Conservation (phyloP, 2,888 invertebrate species). For the Eurytoma adleriae region DNA sequence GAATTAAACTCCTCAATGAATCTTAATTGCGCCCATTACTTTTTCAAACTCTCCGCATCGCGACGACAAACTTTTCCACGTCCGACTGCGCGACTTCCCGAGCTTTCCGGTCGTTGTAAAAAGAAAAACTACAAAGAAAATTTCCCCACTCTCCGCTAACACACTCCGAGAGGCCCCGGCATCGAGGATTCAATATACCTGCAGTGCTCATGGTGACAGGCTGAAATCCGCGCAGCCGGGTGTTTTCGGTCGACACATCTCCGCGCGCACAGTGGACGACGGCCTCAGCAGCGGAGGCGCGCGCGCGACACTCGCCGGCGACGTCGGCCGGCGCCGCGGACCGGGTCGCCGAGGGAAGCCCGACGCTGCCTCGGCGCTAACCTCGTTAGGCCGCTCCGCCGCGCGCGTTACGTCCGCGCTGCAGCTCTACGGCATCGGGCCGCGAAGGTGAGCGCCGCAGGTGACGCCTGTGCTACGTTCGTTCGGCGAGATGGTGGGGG, state of each 20-base stretch:
- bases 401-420: constrained; percentile 23
- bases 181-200: no score
- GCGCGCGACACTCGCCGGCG: constrained; percentile 65
- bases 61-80: no score
- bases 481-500: neutral
- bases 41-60: no score
- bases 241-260: constrained; percentile 25
- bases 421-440: constrained; percentile 70
- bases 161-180: no score
- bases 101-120: no score
- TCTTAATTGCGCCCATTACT: no score
- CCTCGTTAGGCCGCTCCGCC: constrained; percentile 67
- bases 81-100: no score
- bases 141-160: no score
- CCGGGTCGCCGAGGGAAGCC: constrained; percentile 58
- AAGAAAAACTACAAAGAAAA: no score
- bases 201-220: no score
- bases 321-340: constrained; percentile 61
- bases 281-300: constrained; percentile 65
- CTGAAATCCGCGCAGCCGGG: no score
- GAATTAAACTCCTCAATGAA: no score
- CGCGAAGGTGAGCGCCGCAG: constrained; percentile 10
- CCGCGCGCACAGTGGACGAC: constrained; percentile 58
- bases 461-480: neutral
- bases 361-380: constrained; percentile 58